Evolutionary conservation across 2,113 vertebrate genomes (phyloP).

Genomic region (Climacteris rufus): DNA sequence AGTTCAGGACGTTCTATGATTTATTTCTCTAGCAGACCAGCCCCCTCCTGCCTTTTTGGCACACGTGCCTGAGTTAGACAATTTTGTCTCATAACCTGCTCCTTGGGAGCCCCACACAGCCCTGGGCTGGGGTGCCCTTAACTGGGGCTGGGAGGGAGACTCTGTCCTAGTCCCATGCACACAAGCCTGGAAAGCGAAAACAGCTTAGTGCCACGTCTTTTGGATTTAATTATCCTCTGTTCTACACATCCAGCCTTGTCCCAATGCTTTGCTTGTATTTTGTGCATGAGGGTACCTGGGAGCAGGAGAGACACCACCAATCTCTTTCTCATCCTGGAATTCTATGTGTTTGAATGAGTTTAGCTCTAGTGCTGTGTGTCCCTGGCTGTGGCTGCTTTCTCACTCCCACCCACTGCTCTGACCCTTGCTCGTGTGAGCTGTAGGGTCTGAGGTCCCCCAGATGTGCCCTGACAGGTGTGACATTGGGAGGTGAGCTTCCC

Average conservation of each 20-base stretch:
- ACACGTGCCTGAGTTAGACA: not conserved
- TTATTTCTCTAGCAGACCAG: accelerated
- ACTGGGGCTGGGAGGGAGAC: accelerated
- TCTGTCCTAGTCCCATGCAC: accelerated
- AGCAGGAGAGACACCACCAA: not conserved
- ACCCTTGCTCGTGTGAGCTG: accelerated
- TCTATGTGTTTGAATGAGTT: not conserved
- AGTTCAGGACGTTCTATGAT: not conserved
- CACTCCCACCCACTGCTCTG: accelerated
- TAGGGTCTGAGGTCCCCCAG: not conserved
- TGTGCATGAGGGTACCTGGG: accelerated
- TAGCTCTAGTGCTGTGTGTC: not conserved
- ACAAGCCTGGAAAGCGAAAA: not conserved
- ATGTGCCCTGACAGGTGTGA: accelerated
- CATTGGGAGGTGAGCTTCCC: not conserved
- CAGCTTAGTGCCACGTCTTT: accelerated
- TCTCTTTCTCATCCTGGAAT: not conserved
- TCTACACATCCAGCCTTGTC: accelerated
- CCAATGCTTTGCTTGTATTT: accelerated
- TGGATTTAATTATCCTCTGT: not conserved
- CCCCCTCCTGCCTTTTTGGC: not conserved
- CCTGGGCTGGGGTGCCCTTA: accelerated
- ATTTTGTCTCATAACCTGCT: not conserved
- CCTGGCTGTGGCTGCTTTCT: not conserved
- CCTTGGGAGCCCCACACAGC: accelerated